Percentiles rank a stretch among this genome's conserved stretches.
Conservation (phyloP, 2,888 invertebrate species). For the Ethmia dodecea region DNA sequence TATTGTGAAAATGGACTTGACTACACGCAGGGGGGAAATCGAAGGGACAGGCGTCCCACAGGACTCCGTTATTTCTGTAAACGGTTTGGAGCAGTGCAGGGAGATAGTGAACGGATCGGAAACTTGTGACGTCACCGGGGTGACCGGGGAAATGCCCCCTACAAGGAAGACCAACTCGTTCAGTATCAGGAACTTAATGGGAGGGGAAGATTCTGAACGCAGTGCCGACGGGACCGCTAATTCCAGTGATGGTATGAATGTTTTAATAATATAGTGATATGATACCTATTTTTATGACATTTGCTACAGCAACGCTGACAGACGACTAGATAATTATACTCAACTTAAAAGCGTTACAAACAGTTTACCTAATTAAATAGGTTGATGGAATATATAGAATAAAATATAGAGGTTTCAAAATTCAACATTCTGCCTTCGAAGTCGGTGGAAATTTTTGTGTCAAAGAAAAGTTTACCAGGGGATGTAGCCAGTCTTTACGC, state of each 20-base stretch:
- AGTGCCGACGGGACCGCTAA: constrained; percentile 48
- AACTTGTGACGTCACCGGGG: constrained; percentile 48
- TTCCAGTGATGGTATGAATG: constrained; percentile 50
- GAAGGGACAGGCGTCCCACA: constrained; percentile 32
- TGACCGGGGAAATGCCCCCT: constrained; percentile 44
- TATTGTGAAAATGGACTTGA: constrained; percentile 64
- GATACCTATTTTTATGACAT: no score
- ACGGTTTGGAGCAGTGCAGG: constrained; percentile 49
- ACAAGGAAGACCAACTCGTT: constrained; percentile 58
- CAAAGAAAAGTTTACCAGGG: no score
- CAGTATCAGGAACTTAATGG: constrained; percentile 63
- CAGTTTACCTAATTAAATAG: no score
- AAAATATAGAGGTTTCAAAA: no score
- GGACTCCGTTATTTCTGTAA: constrained; percentile 30
- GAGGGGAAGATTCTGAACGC: constrained; percentile 48
- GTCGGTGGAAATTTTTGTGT: no score
- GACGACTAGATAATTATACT: no score
- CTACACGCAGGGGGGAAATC: constrained; percentile 59
- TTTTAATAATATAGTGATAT: constrained; percentile 1
- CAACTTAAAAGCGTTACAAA: no score
- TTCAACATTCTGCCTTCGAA: no score
- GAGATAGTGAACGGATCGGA: constrained; percentile 49
- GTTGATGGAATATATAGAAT: no score
- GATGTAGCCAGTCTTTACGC: no score
- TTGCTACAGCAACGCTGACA: no score